phyloP scores from a whole-genome alignment of 2,888 invertebrate genomes.

The Macaria liturata region DNA sequence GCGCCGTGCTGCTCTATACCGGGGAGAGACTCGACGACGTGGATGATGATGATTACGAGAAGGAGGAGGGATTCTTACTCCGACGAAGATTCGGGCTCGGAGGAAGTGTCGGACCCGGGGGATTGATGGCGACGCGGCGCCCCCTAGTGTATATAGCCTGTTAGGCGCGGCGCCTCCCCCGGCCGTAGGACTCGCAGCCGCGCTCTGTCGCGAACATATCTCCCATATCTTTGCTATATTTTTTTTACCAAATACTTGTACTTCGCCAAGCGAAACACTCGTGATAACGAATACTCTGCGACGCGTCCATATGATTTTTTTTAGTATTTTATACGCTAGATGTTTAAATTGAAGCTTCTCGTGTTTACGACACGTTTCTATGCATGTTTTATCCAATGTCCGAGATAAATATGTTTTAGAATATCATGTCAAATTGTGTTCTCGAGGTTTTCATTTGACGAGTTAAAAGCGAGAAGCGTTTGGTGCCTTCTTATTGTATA shows the following conservation, averaged over 20 bases:
- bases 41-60: constrained; percentile 88
- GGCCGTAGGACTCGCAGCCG: constrained; percentile 3
- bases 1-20: constrained; percentile 98
- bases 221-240: constrained; percentile 45
- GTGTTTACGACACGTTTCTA: constrained; percentile 52
- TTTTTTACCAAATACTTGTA: constrained; percentile 49
- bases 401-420: constrained; percentile 78
- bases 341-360: constrained; percentile 48
- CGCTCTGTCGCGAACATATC: constrained; percentile 56
- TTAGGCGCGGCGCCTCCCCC: constrained; percentile 43
- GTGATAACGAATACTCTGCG: constrained; percentile 50
- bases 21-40: constrained; percentile 94
- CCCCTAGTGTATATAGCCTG: constrained; percentile 1
- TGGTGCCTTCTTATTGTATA: constrained; percentile 69
- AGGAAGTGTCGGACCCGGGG: constrained; percentile 76
- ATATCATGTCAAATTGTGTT: constrained; percentile 36
- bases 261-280: constrained; percentile 47
- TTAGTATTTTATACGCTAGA: constrained; percentile 68
- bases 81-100: constrained; percentile 77
- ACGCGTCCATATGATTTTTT: constrained; percentile 55
- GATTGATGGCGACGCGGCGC: constrained; percentile 58
- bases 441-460: constrained; percentile 36
- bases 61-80: constrained; percentile 83
- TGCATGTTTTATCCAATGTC: constrained; percentile 70
- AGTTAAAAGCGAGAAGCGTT: constrained; percentile 48